phyloP scores from a whole-genome alignment of 2,888 invertebrate species.

The Philereme vetulata region DNA sequence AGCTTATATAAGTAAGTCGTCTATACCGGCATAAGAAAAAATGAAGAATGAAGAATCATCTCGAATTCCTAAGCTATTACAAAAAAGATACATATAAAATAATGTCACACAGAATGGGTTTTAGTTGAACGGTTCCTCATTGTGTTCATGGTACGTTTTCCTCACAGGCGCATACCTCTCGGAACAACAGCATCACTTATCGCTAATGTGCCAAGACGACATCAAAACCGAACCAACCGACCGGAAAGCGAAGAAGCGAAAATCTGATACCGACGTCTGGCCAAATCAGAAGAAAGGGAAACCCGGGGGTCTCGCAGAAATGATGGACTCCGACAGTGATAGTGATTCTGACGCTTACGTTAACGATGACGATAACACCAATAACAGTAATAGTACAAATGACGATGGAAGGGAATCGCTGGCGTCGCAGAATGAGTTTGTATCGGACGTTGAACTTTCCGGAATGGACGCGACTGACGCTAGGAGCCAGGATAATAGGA shows the following conservation, averaged over 20 bases:
- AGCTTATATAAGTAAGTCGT: too few relatives aligned
- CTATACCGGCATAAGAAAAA: too few relatives aligned
- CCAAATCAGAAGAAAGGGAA: constrained; percentile 85
- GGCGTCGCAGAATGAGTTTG: constrained; percentile 82
- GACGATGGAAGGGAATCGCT: constrained; percentile 75
- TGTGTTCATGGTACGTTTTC: constrained; percentile 1
- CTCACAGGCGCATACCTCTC: constrained; percentile 71
- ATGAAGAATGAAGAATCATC: too few relatives aligned
- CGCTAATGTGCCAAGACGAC: constrained; percentile 74
- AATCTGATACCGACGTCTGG: constrained; percentile 84
- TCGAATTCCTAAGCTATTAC: constrained; percentile 5
- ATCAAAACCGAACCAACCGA: constrained; percentile 66
- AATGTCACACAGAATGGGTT: constrained; percentile 5
- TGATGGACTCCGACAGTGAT: constrained; percentile 86
- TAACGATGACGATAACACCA: constrained; percentile 75
- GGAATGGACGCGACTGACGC: constrained; percentile 85
- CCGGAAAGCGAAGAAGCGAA: constrained; percentile 84
- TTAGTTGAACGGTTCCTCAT: constrained; percentile 10
- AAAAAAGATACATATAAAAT: constrained; percentile 2
- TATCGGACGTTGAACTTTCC: constrained; percentile 85
- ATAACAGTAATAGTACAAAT: constrained; percentile 75
- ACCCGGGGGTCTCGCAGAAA: constrained; percentile 78
- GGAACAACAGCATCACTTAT: constrained; percentile 75
- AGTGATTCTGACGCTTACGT: constrained; percentile 74
- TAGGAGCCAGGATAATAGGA: constrained; percentile 71